phyloP scores from a whole-genome alignment of 2,113 vertebrate species.

The Pygoscelis antarcticus region DNA sequence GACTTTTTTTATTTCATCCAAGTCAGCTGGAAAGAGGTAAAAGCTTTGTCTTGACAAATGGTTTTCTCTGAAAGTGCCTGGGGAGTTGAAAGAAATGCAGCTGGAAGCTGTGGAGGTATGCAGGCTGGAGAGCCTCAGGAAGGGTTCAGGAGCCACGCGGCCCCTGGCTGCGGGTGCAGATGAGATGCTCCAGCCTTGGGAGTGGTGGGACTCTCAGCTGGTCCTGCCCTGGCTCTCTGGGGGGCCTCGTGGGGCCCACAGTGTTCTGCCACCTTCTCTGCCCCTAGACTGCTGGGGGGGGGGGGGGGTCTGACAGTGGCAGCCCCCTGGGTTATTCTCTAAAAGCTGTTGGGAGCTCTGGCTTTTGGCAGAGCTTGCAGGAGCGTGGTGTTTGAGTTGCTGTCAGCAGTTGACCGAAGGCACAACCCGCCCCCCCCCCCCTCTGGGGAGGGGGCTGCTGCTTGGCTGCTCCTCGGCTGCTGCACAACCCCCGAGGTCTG shows the following conservation, averaged over 20 bases:
- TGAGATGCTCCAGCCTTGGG: not conserved
- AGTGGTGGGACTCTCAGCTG: rapidly evolving
- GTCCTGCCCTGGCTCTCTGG: not conserved
- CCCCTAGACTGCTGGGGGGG: not conserved
- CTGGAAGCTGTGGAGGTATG: not conserved
- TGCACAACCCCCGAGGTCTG: rapidly evolving
- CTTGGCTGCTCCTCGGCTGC: not conserved
- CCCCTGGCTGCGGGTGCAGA: rapidly evolving
- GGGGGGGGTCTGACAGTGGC: not conserved
- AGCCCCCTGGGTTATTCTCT: not conserved
- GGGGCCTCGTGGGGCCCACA: rapidly evolving
- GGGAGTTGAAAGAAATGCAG: not conserved
- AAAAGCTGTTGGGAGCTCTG: not conserved
- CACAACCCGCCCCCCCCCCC: not conserved
- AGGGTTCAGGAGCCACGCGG: not conserved
- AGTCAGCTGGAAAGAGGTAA: not conserved
- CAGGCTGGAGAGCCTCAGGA: not conserved
- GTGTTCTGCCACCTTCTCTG: not conserved
- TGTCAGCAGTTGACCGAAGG: not conserved
- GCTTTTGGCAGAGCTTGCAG: not conserved
- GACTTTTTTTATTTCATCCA: not conserved
- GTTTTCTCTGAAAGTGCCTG: not conserved
- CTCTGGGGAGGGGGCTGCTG: not conserved
- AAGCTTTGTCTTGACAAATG: not conserved
- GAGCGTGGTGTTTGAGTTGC: not conserved